These are phyloP conservation scores for Carduelis carduelis DNA, from an alignment of 2,797 vertebrate genomes.

Conservation along the genomic window DNA sequence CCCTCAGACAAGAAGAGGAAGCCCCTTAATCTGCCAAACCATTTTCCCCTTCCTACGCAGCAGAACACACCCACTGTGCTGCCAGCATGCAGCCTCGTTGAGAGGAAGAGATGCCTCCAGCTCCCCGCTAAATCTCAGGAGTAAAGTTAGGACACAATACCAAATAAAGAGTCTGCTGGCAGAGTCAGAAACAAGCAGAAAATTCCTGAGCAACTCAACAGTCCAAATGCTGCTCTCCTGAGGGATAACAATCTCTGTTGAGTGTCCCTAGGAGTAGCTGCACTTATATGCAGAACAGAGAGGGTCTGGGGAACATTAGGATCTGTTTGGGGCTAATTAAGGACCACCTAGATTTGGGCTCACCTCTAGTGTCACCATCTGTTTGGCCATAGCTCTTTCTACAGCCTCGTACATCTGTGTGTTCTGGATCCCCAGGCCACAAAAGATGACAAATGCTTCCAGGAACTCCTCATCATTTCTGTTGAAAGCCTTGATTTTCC, in stretches of 20 bases:
- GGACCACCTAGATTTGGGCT: slow-evolving; percentile 24
- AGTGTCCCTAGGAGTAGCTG: background rate
- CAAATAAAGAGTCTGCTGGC: background rate
- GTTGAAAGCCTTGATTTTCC: slow-evolving; percentile 90
- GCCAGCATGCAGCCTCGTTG: background rate
- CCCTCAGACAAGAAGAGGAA: slow-evolving; percentile 14
- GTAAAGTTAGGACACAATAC: background rate
- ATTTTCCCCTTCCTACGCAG: background rate
- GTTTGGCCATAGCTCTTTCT: slow-evolving; percentile 95
- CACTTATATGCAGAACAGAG: background rate
- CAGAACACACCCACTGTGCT: background rate
- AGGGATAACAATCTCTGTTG: background rate
- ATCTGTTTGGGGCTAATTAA: background rate
- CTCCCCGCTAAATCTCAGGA: background rate
- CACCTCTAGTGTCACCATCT: slow-evolving; percentile 96
- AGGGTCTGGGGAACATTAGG: background rate
- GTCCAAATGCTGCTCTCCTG: background rate
- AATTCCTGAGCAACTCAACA: background rate
- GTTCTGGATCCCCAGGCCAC: slow-evolving; percentile 97
- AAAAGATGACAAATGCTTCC: slow-evolving; percentile 97
- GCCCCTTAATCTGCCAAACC: background rate
- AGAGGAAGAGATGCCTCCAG: background rate
- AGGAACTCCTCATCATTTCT: slow-evolving; percentile 96
- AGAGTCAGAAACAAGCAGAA: background rate
- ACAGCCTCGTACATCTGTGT: slow-evolving; percentile 98